Percentiles rank a stretch among this genome's conserved stretches.
Evolutionary conservation across 2,888 invertebrate species (phyloP).

Genomic region (Dasypolia templi): DNA sequence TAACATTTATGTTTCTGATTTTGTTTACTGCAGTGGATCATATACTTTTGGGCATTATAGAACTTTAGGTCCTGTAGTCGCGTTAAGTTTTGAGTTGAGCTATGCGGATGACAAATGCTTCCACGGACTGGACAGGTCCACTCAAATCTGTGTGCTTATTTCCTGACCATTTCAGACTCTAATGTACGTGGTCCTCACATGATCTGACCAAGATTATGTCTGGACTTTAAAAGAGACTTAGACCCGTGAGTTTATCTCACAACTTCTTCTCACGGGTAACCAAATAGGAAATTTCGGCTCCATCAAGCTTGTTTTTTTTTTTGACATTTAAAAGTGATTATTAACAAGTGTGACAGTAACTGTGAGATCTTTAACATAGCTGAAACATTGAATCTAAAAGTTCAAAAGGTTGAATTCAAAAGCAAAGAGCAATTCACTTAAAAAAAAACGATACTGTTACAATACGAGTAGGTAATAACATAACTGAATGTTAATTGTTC

Average conservation of each 20-base stretch:
- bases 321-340: background rate
- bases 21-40: too few species aligned
- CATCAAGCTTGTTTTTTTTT: background rate
- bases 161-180: background rate
- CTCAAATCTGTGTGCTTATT: background rate
- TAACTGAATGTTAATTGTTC: background rate
- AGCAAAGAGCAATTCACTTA: too few species aligned
- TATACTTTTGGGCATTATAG: too few species aligned
- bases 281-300: background rate
- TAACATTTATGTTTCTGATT: too few species aligned
- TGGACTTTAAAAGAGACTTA: background rate
- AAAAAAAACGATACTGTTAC: background rate
- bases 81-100: background rate
- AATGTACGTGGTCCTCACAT: background rate
- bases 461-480: background rate
- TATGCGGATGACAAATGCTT: background rate
- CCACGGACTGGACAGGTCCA: background rate
- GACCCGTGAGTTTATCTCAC: background rate
- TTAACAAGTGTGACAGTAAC: too few species aligned
- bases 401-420: background rate
- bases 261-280: background rate
- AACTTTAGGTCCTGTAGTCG: too few species aligned
- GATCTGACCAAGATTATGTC: background rate
- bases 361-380: background rate
- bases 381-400: background rate